phyloP scores from a whole-genome alignment of 64 coral and sea anemone genomes.

The Actinia equina region DNA sequence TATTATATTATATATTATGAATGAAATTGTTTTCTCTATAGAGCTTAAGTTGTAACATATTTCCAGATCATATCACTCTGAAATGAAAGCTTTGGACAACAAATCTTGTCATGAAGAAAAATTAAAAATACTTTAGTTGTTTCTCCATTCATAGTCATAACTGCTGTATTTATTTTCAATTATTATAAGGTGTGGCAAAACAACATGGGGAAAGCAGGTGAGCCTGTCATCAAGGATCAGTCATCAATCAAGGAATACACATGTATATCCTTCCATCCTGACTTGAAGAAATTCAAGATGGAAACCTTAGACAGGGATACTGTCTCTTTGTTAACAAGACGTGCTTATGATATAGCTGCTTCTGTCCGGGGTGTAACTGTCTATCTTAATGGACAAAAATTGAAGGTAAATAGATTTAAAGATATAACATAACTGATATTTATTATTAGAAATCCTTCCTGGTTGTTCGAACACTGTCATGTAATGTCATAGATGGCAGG shows the following conservation, averaged over 20 bases:
- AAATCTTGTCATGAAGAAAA: no score
- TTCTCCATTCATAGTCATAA: no score
- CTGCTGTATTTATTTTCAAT: background rate
- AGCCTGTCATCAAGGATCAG: conserved; percentile 76
- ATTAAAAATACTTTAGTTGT: no score
- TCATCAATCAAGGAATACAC: conserved; percentile 73
- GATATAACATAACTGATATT: no score
- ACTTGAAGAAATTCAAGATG: conserved; percentile 93
- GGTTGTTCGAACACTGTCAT: background rate
- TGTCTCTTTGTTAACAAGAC: conserved; percentile 73
- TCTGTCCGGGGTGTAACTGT: conserved; percentile 73
- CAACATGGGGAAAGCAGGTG: conserved; percentile 77
- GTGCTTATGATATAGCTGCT: conserved; percentile 92
- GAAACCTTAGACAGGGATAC: conserved; percentile 76
- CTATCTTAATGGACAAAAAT: conserved; percentile 89
- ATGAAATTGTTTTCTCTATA: no score
- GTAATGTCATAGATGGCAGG: background rate
- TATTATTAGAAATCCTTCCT: background rate
- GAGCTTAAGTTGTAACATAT: no score
- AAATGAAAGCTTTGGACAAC: no score
- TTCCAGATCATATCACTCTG: no score
- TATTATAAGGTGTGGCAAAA: conserved; percentile 68
- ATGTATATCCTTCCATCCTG: conserved; percentile 81
- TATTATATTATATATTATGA: no score
- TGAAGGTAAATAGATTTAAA: conserved; percentile 46